Conservation (phyloP, 2,888 invertebrate genomes). For the Troides helena region DNA sequence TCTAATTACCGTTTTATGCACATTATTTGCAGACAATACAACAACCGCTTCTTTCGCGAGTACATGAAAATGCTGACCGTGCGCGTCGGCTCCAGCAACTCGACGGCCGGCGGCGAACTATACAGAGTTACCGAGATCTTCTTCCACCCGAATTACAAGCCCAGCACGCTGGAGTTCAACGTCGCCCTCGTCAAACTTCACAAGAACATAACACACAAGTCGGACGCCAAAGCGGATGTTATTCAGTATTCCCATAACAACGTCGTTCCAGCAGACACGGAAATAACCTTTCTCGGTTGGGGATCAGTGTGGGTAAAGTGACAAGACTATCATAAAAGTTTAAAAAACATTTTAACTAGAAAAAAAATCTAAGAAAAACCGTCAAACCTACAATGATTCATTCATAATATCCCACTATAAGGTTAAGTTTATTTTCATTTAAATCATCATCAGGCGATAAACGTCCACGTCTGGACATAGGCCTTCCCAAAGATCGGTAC, state of each 20-base stretch:
- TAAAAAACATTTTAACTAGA: neutral
- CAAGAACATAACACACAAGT: slow-evolving; percentile 52
- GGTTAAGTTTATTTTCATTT: too few relatives aligned
- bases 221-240: slow-evolving; percentile 37
- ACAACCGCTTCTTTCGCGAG: slow-evolving; percentile 72
- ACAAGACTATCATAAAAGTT: neutral
- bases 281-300: slow-evolving; percentile 65
- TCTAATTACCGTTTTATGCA: neutral
- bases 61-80: slow-evolving; percentile 69
- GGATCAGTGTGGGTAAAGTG: slow-evolving; percentile 65
- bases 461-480: too few relatives aligned
- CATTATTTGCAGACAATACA: slow-evolving; percentile 58
- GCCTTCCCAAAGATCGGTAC: too few relatives aligned
- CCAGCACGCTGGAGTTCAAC: slow-evolving; percentile 64
- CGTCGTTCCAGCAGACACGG: slow-evolving; percentile 52
- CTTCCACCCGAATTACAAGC: slow-evolving; percentile 75
- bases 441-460: too few relatives aligned
- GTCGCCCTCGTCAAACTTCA: slow-evolving; percentile 59
- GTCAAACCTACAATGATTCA: too few relatives aligned
- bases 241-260: slow-evolving; percentile 47
- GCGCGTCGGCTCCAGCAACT: slow-evolving; percentile 65
- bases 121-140: slow-evolving; percentile 59
- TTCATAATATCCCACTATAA: too few relatives aligned
- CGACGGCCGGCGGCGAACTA: slow-evolving; percentile 60
- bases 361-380: neutral